Base-by-base conservation (phyloP, 1,140 invertebrate genomes). In the Phortica variegata region DNA sequence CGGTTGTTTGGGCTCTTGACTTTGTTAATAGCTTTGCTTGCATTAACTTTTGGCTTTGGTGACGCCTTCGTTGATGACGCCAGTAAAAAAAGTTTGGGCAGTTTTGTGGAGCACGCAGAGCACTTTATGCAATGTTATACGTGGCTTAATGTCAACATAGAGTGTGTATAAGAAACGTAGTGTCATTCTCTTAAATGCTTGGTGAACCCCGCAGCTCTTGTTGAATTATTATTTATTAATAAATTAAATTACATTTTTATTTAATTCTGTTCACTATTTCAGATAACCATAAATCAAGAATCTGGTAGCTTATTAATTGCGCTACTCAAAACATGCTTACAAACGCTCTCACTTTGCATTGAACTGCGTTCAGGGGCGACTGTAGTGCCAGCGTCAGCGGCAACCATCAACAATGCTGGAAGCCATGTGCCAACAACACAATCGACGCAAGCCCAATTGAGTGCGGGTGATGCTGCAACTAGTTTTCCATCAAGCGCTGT, bases 261-360 rank as follows among this genome's bases (percentile, higher is more conserved):
- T n/a, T n/a, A n/a, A n/a, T 47, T 49, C 42, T 18, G 32, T 29
- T n/a, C 37, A 5, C 13, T 33, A 26, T 17, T 47, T 17, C 72
- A 85, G 82, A 83, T 84, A 34, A 88, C 86, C 3, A 76, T 91
- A 50, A 87, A 90, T 58, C 71, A 82, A 9, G 80, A 81, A 40
- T 81, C 82, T 12, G 84, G 83, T 49, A 85, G 88, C 55, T 69
- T 65, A 78, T 88, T 92, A 72, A 77, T 86, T 39, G 79, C 77
- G 18, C 65, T 93, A 29, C 70, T 93, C 21, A 71, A 61, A 58
- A 75, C 53, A 40, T 63, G 65, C 54, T 59, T 75, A 9, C 62
- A 70, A 47, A 51, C 73, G 38, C 33, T 75, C 39, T 59, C 59
- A 32, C 32, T 65, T 19, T 68, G 73, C 41, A 54, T 76, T 47